These are phyloP conservation scores for Botrylloides violaceus DNA, from an alignment of 23 tunicate genomes.

Conservation along the genomic window DNA sequence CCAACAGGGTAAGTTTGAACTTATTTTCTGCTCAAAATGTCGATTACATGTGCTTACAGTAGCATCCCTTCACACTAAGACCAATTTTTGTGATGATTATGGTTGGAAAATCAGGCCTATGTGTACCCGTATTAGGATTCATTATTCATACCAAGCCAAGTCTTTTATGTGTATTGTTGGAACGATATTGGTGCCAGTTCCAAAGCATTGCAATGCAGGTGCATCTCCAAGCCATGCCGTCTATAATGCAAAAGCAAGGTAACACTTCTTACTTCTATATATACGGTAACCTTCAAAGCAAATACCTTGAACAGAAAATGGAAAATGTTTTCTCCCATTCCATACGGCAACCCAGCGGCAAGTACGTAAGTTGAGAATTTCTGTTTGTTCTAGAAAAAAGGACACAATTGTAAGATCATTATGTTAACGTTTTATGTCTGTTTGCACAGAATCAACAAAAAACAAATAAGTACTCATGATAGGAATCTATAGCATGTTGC, in stretches of 20 bases:
- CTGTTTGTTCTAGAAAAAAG: slow-evolving; percentile 75
- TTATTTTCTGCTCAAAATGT: no score
- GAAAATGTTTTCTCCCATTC: slow-evolving; percentile 90
- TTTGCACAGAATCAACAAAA: no score
- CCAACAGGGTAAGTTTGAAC: no score
- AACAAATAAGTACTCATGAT: no score
- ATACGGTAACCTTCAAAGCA: not conserved
- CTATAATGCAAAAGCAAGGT: not conserved
- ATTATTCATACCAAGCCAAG: slow-evolving; percentile 67
- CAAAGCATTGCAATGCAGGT: slow-evolving; percentile 78
- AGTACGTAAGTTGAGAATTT: slow-evolving; percentile 89
- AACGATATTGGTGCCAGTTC: slow-evolving; percentile 89
- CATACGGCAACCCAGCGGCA: slow-evolving; percentile 82
- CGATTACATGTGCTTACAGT: no score
- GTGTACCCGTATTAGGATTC: no score
- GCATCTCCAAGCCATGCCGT: slow-evolving; percentile 96
- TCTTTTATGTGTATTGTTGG: slow-evolving; percentile 96
- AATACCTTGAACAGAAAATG: slow-evolving; percentile 89
- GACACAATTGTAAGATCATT: not conserved
- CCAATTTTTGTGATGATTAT: no score
- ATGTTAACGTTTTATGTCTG: not conserved
- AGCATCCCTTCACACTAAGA: no score
- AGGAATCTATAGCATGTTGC: no score
- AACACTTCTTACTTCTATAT: not conserved
- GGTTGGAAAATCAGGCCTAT: no score